Base-by-base conservation (phyloP, 1,140 invertebrate genomes). In the Epicauta chinensis region DNA sequence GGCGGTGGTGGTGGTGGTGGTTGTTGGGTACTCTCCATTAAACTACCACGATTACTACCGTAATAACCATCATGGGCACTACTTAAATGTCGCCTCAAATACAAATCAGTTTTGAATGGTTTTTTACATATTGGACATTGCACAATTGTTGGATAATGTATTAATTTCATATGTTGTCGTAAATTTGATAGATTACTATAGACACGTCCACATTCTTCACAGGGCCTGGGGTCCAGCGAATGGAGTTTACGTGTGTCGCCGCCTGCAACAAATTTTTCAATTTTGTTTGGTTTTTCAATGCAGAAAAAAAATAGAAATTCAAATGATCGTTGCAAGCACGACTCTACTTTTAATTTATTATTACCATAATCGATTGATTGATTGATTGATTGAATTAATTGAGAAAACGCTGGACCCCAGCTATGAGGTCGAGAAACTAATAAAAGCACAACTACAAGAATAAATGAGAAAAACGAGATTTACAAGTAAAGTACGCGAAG, bases 181-280 rank as follows among this genome's bases (percentile, higher is more conserved):
- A 86, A 79, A 75, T 87, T 86, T 67, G 83, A 86, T 70, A 85
- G 78, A 76, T 86, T 86, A 77, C 81, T 84, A 78, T 87, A 86
- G 71, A 84, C 81, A 68, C 83, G 82, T 63, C 84, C 83, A 76
- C 84, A 87, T 74, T 83, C 80, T 68, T 79, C 81, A 77, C 85
- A 86, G 58, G 81, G 80, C 64, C 80, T 73, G 65, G 81, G 80
- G 71, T 81, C 80, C 73, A 82, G 73, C 68, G 79, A 81, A 73
- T 82, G 79, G 70, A 79, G 76, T 73, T 79, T 81, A 68, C 61
- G 58, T 41, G 51, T 60, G 60, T 67, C 61, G 10, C 56, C 60
- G 60, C 64, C 68, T 70, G 66, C 66, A 69, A 69, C 67, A 68
- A 68, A 68, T 53, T 12, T n/a, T 34, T 11, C 56, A 61, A 53